Base-by-base conservation (phyloP, 2,888 invertebrate species). In the Mechanitis messenoides region DNA sequence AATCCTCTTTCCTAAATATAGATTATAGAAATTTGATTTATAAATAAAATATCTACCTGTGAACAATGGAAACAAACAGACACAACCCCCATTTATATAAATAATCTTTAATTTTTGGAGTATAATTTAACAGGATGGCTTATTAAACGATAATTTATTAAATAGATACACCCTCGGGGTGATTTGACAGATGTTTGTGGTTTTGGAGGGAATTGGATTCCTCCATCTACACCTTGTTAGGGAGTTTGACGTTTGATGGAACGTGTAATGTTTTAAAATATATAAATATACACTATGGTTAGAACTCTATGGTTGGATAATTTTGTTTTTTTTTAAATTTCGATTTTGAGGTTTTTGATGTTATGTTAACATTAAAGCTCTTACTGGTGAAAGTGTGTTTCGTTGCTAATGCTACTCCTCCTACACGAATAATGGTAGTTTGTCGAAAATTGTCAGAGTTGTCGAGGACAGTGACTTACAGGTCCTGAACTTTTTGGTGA, bases 81-180 rank as follows among this genome's bases (percentile, higher is more conserved):
- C 50, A 28, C 28, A 28, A 28, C 60, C 67, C 57, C 63, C 70
- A 68, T 75, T 74, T 71, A 77, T 74, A 72, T 73, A 74, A 75
- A 75, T 80, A 79, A 81, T 78, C 80, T 85, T 86, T 81, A 75
- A 76, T 75, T 78, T 80, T 73, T 20, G 76, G 79, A 76, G 74
- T 73, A 78, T 77, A 77, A 81, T 79, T 77, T 74, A 71, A 56
- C 66, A 60, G 64, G 72, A 72, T 71, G 67, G 64, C 65, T 67
- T 78, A 84, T 85, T 83, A 81, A 80, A 82, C 76, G 77, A 76
- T 81, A 83, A 84, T 83, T 82, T 82, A 80, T 80, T 78, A 71
- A 80, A 78, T 77, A 66, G 70, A 69, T 71, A 74, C 75, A 75
- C 71, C 73, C 68, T 59, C 62, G 57, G 67, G 68, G 65, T 72